Evolutionary conservation across 2,888 invertebrate species (phyloP).

Genomic region (Dynastes maya): DNA sequence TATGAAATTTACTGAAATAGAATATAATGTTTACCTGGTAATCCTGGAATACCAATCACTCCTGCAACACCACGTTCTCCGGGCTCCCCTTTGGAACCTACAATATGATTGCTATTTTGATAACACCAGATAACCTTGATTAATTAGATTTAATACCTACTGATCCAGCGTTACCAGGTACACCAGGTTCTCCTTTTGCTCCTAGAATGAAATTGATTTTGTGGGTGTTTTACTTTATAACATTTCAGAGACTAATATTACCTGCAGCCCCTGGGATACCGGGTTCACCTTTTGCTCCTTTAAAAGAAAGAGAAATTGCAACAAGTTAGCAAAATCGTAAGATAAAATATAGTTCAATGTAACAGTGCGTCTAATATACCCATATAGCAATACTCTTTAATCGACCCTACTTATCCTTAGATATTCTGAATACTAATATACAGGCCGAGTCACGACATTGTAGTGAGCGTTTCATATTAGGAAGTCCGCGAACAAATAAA

Average conservation of each 20-base stretch:
- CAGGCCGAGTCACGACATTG: no score
- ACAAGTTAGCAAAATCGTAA: no score
- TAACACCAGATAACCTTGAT: no score
- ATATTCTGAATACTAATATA: no score
- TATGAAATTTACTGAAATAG: neutral
- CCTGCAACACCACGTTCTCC: neutral
- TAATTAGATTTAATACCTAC: neutral
- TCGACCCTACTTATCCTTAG: no score
- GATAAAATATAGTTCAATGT: no score
- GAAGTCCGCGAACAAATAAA: no score
- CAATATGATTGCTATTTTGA: neutral
- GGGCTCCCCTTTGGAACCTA: neutral
- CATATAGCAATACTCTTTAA: no score
- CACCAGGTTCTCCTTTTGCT: neutral
- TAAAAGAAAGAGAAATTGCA: neutral
- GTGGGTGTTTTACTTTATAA: neutral
- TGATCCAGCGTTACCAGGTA: neutral
- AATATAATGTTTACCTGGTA: neutral
- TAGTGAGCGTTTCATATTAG: no score
- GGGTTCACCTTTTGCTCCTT: neutral
- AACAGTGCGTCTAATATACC: no score
- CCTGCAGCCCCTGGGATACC: neutral
- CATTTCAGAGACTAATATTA: neutral
- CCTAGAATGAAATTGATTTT: neutral
- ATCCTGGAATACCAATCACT: neutral